Evolutionary conservation across 2,797 vertebrate genomes (phyloP).

Genomic region (Helostoma temminkii): DNA sequence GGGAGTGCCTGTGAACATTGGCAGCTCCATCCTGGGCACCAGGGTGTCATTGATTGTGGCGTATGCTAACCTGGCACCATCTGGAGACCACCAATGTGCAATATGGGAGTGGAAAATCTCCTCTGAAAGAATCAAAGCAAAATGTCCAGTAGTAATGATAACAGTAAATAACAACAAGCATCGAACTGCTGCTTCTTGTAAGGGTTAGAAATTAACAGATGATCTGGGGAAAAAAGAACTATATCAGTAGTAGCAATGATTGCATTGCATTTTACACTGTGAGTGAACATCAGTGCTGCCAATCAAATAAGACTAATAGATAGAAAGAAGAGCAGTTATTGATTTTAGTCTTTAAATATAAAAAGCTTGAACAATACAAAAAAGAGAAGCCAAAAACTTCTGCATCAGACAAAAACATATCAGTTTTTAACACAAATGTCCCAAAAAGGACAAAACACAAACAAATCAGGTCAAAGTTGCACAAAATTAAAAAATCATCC

Average conservation of each 20-base stretch:
- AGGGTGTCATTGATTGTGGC: conserved; percentile 95
- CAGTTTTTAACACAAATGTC: neutral
- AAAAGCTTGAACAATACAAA: neutral
- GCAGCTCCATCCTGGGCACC: conserved; percentile 96
- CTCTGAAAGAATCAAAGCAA: conserved; percentile 80
- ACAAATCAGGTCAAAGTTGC: neutral
- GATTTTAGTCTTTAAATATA: neutral
- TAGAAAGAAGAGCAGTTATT: neutral
- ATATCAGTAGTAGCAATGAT: neutral
- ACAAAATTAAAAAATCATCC: neutral
- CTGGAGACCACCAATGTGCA: conserved; percentile 99
- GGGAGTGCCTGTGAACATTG: conserved; percentile 88
- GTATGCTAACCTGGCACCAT: conserved; percentile 93
- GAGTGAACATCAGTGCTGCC: no score
- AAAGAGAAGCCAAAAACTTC: neutral
- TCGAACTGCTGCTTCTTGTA: conserved; percentile 5
- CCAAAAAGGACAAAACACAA: neutral
- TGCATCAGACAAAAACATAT: neutral
- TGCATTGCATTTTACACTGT: neutral
- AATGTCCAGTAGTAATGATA: conserved; percentile 11
- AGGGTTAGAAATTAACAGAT: conserved; percentile 1
- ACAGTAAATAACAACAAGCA: neutral
- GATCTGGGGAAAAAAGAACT: neutral
- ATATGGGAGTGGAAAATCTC: conserved; percentile 95
- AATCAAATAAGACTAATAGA: neutral